Base-by-base conservation (phyloP, 1,140 invertebrate species). In the Mactra quadrangularis region DNA sequence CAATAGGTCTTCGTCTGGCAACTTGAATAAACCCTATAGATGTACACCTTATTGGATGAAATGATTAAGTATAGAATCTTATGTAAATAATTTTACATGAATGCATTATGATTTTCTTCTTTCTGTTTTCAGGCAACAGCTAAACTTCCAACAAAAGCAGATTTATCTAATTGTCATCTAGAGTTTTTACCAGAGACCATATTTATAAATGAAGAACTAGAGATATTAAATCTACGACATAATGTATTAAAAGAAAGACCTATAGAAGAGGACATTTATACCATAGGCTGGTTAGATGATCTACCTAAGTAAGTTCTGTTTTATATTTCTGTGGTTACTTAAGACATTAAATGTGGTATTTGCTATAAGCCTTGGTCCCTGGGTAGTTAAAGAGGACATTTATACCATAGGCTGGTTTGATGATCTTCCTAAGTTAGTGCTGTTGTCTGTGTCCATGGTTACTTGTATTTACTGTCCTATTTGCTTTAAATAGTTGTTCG, bases 341-440 rank as follows among this genome's bases (percentile, higher is more conserved):
- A n/a, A n/a, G n/a, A n/a, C n/a, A n/a, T n/a, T n/a, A n/a, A n/a
- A n/a, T n/a, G n/a, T n/a, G n/a, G n/a, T n/a, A n/a, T n/a, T n/a
- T n/a, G n/a, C n/a, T n/a, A n/a, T n/a, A n/a, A n/a, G n/a, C n/a
- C n/a, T n/a, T n/a, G n/a, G n/a, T n/a, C n/a, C n/a, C n/a, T n/a
- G n/a, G n/a, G n/a, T n/a, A n/a, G n/a, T n/a, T n/a, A n/a, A 92
- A 33, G 92, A 93, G 64, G 92, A 93, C 50, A 91, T 92, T 66
- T 92, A 92, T 82, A 93, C 89, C 22, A 92, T 93, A n/a, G 92
- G 92, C 22, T 92, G 92, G 92, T 68, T 92, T 11, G 92, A 92
- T 84, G 92, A 92, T 68, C 78, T 92, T 11, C 87, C 87, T n/a
- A 89, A 87, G 88, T 89, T n/a, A n/a, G n/a, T n/a, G n/a, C n/a